phyloP scores from a whole-genome alignment of 2,888 invertebrate genomes.

The Chrysotoxum bicinctum region DNA sequence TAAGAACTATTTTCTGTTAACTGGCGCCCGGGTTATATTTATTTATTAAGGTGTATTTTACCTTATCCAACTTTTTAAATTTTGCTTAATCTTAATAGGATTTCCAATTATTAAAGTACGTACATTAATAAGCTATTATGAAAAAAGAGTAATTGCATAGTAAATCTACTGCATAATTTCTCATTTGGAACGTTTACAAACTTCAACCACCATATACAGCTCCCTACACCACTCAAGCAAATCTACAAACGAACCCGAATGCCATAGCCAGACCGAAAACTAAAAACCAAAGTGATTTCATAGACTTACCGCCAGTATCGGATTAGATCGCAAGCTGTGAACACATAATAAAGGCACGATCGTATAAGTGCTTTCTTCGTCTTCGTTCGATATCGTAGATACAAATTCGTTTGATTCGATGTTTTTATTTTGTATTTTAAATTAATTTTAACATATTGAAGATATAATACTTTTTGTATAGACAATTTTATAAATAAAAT shows the following conservation, averaged over 20 bases:
- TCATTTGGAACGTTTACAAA: not conserved
- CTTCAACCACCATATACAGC: conserved; percentile 40
- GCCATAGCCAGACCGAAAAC: conserved; percentile 46
- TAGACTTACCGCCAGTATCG: conserved; percentile 71
- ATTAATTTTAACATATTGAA: not conserved
- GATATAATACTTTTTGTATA: not conserved
- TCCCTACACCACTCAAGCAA: conserved; percentile 51
- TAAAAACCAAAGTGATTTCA: conserved; percentile 71
- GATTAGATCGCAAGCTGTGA: conserved; percentile 71
- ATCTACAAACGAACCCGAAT: conserved; percentile 72
- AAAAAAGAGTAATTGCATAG: not conserved
- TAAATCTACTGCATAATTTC: not conserved
- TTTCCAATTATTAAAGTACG: no score
- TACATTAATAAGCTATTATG: not conserved
- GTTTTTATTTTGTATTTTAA: not conserved
- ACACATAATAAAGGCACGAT: conserved; percentile 55
- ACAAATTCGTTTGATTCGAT: conserved; percentile 41
- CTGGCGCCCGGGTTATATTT: no score
- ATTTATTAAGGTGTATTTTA: no score
- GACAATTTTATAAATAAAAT: conserved; percentile 9
- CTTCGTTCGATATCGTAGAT: conserved; percentile 40
- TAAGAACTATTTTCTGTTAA: no score
- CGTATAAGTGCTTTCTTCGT: conserved; percentile 34
- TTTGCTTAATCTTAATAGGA: no score
- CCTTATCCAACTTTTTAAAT: no score